phyloP scores from a whole-genome alignment of 2,888 invertebrate genomes.

The Andrena camellia region DNA sequence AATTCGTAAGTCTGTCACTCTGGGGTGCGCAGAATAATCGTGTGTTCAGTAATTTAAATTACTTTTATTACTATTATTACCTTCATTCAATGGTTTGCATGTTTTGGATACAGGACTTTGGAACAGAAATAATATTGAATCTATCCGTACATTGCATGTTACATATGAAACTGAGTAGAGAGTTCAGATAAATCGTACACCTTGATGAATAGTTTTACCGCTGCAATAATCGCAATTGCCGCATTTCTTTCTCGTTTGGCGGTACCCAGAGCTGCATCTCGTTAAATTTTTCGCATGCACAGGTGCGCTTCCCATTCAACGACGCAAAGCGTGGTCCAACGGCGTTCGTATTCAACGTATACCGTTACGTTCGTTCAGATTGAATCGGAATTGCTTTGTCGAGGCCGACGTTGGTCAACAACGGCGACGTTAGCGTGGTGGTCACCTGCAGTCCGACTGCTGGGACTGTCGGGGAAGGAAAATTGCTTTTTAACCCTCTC shows the following conservation, averaged over 20 bases:
- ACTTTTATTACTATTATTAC: background rate
- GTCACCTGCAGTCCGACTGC: conserved; percentile 59
- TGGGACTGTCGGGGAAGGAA: conserved; percentile 51
- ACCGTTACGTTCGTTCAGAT: conserved; percentile 67
- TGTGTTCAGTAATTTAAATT: background rate
- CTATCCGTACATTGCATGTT: too few relatives aligned
- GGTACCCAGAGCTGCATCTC: conserved; percentile 35
- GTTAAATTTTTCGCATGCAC: conserved; percentile 73
- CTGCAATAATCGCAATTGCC: background rate
- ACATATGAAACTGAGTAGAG: too few relatives aligned
- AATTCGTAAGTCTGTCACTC: too few relatives aligned
- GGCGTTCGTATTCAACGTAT: conserved; percentile 53
- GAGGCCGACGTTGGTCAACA: conserved; percentile 42
- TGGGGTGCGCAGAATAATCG: background rate
- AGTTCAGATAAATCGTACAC: background rate
- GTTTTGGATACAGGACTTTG: too few relatives aligned
- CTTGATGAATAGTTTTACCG: background rate
- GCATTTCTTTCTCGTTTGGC: conserved; percentile 23
- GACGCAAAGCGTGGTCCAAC: conserved; percentile 40
- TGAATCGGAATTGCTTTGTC: conserved; percentile 74
- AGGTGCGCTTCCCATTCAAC: conserved; percentile 42
- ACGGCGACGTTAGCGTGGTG: conserved; percentile 44
- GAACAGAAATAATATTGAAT: too few relatives aligned
- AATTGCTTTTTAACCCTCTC: conserved; percentile 69
- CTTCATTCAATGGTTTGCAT: too few relatives aligned